Conservation (phyloP, 2,113 vertebrate genomes). For the Irena cyanogastra region DNA sequence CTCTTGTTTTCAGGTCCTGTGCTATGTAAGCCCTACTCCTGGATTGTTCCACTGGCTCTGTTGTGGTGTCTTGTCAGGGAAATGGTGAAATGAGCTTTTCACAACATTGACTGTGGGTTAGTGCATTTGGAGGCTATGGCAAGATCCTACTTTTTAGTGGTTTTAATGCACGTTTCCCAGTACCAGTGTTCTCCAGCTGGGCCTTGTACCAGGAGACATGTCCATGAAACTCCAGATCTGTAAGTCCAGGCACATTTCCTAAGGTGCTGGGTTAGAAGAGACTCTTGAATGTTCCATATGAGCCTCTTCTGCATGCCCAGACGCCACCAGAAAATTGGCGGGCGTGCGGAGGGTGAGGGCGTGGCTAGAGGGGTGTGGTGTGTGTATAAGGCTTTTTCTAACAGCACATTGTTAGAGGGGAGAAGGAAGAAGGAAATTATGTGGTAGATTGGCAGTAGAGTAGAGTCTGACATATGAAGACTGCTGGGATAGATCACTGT, state of each 20-base stretch:
- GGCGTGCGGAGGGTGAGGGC: accelerated
- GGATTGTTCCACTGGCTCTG: background rate
- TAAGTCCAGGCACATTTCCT: background rate
- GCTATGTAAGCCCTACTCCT: background rate
- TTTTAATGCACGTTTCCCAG: accelerated
- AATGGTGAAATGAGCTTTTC: background rate
- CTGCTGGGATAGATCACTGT: background rate
- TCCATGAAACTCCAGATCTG: background rate
- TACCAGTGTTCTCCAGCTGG: background rate
- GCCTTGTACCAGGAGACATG: background rate
- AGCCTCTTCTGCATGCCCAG: background rate
- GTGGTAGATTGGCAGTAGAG: background rate
- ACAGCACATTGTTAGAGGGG: accelerated
- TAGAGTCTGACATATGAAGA: background rate
- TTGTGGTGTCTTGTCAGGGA: background rate
- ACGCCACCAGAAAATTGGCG: background rate
- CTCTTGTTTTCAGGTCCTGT: background rate
- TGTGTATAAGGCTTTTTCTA: background rate
- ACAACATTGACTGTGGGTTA: background rate
- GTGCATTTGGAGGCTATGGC: accelerated
- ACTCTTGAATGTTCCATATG: background rate
- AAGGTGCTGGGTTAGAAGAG: background rate
- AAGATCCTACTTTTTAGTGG: background rate
- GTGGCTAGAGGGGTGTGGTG: no score
- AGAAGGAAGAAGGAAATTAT: background rate